phyloP scores from a whole-genome alignment of 1,140 invertebrate genomes.

The Elymnias hypermnestra region DNA sequence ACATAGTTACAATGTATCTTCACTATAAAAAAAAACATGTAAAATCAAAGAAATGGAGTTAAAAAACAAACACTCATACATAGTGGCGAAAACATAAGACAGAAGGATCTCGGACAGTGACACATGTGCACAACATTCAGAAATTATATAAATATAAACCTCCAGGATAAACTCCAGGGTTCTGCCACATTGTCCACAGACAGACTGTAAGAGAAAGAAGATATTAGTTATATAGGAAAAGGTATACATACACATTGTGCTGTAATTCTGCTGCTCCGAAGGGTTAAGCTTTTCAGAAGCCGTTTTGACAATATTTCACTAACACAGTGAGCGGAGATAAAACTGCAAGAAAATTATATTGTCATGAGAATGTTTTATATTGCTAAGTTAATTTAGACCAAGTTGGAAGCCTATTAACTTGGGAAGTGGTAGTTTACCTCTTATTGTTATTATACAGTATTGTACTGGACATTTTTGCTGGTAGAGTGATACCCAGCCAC shows the following conservation, averaged over 20 bases:
- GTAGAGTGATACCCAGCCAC: too few species aligned
- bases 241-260: constrained; percentile 73
- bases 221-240: constrained; percentile 27
- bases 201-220: constrained; percentile 42
- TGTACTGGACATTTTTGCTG: too few species aligned
- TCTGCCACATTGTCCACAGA: constrained; percentile 65
- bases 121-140: constrained; percentile 22
- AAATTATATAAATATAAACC: constrained; percentile 38
- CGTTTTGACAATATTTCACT: constrained; percentile 44
- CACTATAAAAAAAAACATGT: too few species aligned
- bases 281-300: constrained; percentile 52
- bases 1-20: too few species aligned
- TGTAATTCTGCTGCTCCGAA: constrained; percentile 61
- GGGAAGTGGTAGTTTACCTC: too few species aligned
- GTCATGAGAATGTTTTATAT: too few species aligned
- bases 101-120: constrained; percentile 14
- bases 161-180: constrained; percentile 66
- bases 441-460: too few species aligned
- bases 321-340: background rate
- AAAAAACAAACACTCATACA: too few species aligned
- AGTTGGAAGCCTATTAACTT: too few species aligned
- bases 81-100: background rate
- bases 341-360: constrained; percentile 9
- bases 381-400: background rate
- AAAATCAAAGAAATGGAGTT: too few species aligned